Evolutionary conservation across 2,797 vertebrate genomes (phyloP).

Genomic region (Pangasius krempfi): DNA sequence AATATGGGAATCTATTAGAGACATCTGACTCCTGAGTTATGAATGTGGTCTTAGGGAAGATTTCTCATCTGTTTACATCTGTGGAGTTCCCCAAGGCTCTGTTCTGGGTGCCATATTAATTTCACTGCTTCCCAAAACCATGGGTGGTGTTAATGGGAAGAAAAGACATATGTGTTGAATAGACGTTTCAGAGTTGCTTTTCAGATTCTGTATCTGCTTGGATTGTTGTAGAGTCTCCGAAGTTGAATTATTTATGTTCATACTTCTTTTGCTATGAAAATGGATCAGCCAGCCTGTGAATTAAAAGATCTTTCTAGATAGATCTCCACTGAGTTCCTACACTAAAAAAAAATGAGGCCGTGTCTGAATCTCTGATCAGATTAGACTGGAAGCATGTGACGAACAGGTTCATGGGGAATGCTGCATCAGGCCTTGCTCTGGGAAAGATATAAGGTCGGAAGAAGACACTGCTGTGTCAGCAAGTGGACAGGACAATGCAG

Average conservation of each 20-base stretch:
- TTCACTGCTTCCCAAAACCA: not conserved
- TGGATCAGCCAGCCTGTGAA: not conserved
- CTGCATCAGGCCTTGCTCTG: constrained; percentile 49
- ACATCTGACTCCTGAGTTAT: constrained; percentile 25
- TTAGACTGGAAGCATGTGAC: constrained; percentile 12
- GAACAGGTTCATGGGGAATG: constrained; percentile 22
- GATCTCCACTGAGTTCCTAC: not conserved
- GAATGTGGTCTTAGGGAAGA: not conserved
- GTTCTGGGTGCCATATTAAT: constrained; percentile 9
- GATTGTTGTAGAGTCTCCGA: not conserved
- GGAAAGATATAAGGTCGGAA: constrained; percentile 73
- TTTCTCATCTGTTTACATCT: constrained; percentile 19
- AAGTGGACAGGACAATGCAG: constrained; percentile 70
- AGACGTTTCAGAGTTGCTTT: not conserved
- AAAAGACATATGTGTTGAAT: not conserved
- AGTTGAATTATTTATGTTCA: not conserved
- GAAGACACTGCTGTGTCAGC: constrained; percentile 79
- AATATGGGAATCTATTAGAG: constrained; percentile 23
- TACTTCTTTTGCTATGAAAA: not conserved
- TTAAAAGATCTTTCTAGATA: not conserved
- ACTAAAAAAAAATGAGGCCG: not conserved
- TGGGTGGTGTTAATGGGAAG: not conserved
- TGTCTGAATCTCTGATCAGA: not conserved
- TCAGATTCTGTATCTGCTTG: not conserved
- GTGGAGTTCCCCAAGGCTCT: constrained; percentile 25